Evolutionary conservation across 2,888 invertebrate species (phyloP).

Genomic region (Nomada fucata): DNA sequence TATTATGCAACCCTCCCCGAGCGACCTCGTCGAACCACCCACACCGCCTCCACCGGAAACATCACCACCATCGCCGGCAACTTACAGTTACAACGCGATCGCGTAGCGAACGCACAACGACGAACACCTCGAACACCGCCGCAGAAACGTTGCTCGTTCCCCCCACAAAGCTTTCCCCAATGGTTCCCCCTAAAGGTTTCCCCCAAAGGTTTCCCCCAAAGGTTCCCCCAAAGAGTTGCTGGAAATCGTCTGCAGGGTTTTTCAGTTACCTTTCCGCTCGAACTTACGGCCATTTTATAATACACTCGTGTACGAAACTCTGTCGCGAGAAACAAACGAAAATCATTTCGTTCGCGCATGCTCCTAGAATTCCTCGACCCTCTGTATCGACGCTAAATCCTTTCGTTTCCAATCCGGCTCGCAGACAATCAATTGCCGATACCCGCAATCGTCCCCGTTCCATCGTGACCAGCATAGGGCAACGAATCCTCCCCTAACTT

Average conservation of each 20-base stretch:
- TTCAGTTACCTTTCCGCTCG: no score
- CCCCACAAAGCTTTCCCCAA: no score
- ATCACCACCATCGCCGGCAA: constrained; percentile 41
- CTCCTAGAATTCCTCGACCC: background rate
- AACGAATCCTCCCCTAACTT: constrained; percentile 17
- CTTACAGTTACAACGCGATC: constrained; percentile 58
- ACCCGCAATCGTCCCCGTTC: constrained; percentile 3
- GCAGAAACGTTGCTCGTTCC: background rate
- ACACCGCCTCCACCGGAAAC: constrained; percentile 40
- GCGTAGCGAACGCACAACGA: constrained; percentile 41
- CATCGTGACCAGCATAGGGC: background rate
- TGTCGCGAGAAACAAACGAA: no score
- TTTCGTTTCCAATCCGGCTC: constrained; percentile 8
- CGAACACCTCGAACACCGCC: constrained; percentile 35
- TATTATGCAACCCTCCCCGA: constrained; percentile 81
- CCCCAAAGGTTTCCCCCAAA: no score
- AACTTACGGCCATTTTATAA: no score
- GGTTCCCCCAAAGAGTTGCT: no score
- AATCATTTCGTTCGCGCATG: background rate
- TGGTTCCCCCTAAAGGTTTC: no score
- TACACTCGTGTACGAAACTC: no score
- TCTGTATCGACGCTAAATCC: constrained; percentile 13
- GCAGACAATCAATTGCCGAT: background rate
- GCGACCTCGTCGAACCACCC: constrained; percentile 73
- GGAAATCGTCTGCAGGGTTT: no score